phyloP scores from a whole-genome alignment of 2,797 vertebrate genomes.

The Fundulus diaphanus region DNA sequence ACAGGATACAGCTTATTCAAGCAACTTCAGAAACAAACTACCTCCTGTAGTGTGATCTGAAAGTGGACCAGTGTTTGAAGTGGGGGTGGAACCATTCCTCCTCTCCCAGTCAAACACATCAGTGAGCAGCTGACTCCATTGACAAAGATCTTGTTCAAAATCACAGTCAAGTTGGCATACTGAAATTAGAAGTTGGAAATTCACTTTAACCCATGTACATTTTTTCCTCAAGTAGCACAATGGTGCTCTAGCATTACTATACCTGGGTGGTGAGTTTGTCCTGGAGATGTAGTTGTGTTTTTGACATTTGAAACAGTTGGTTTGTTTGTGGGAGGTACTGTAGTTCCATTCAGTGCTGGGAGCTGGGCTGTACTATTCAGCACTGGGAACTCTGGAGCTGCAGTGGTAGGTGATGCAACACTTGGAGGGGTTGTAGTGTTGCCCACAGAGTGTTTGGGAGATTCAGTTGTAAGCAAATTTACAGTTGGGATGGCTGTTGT shows the following conservation, averaged over 20 bases:
- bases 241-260: background rate
- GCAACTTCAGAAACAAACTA: constrained; percentile 36
- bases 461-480: background rate
- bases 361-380: background rate
- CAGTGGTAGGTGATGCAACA: background rate
- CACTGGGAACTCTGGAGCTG: background rate
- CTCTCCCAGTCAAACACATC: constrained; percentile 78
- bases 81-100: constrained; percentile 64
- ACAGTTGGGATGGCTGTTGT: constrained; percentile 13
- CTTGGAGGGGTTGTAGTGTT: background rate
- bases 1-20: background rate
- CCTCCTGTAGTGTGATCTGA: constrained; percentile 77
- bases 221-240: background rate
- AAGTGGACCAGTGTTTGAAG: constrained; percentile 65
- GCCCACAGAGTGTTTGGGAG: background rate
- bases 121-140: constrained; percentile 68
- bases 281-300: constrained; percentile 1
- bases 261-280: constrained; percentile 23
- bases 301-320: background rate
- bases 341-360: background rate
- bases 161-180: constrained; percentile 67
- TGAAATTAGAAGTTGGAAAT: constrained; percentile 16
- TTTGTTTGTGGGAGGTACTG: background rate
- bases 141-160: constrained; percentile 72
- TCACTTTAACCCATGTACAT: too few relatives aligned